Base-by-base conservation (phyloP, 2,888 invertebrate genomes). In the Capitulum mitella region DNA sequence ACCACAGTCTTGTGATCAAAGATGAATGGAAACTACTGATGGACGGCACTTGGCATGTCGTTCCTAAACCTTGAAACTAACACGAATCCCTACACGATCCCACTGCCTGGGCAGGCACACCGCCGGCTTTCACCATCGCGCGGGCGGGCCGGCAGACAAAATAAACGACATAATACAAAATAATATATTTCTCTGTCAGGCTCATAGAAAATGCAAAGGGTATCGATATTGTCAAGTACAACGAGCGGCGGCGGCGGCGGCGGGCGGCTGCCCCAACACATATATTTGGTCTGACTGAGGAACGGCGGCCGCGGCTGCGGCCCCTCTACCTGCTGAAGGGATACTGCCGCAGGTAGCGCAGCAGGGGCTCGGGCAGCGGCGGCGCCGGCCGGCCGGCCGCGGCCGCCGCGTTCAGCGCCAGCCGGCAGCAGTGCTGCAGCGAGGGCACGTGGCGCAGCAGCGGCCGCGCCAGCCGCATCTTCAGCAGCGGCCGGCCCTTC, bases 391-490 rank as follows among this genome's bases (percentile, higher is more conserved):
- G 22, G 54, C n/a, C 54, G 6, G 26, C n/a, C n/a, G 54, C 51
- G 3, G 51, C 51, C 19, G 16, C 14, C 8, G 16, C 37, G 82
- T 88, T 88, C n/a, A 93, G 88, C 46, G 90, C 89, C 74, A 93
- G 86, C 29, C 94, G 86, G 1, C 93, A 90, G 70, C 91, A 85
- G 85, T 94, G 94, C 82, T 91, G 89, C n/a, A 94, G 87, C 6
- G 89, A 88, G 0, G 91, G 89, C 3, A 92, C 90, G 12, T 85
- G 83, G 34, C 84, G 84, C 79, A 87, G 87, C 76, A 92, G 86
- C 0, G 94, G 94, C 75, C 87, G 86, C 26, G 88, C 88, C 81
- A 94, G 87, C 78, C 90, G 88, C 61, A 94, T 92, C 14, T 91
- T 91, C 78, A 92, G 90, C 14, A 83, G 80, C 19, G 82, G 79